Conservation (phyloP, 2,888 invertebrate species). For the Zele albiditarsus region DNA sequence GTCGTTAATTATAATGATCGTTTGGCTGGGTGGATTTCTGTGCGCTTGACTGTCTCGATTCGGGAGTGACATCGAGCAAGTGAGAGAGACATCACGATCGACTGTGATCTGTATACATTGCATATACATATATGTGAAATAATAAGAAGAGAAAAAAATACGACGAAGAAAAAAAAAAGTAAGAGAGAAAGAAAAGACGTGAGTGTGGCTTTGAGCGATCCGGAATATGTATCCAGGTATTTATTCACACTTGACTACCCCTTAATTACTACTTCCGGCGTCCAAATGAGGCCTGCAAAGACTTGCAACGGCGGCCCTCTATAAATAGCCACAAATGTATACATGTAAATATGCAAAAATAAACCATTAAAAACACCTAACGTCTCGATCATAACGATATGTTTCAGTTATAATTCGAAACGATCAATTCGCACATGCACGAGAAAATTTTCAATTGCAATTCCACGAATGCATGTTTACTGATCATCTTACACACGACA, state of each 20-base stretch:
- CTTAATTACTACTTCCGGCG: slow-evolving; percentile 30
- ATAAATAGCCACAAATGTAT: slow-evolving; percentile 16
- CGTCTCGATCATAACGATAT: neutral
- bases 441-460: slow-evolving; percentile 7
- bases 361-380: slow-evolving; percentile 3
- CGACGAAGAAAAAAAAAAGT: neutral
- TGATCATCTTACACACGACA: slow-evolving; percentile 6
- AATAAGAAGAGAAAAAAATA: neutral
- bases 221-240: slow-evolving; percentile 17
- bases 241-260: slow-evolving; percentile 27
- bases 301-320: neutral
- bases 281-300: slow-evolving; percentile 15
- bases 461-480: slow-evolving; percentile 1
- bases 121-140: neutral
- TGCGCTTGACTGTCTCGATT: slow-evolving; percentile 47
- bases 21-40: slow-evolving; percentile 42
- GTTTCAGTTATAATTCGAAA: neutral
- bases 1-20: slow-evolving; percentile 49
- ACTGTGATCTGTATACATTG: slow-evolving; percentile 4
- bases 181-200: neutral
- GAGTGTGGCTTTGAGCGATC: slow-evolving; percentile 10
- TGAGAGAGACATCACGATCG: slow-evolving; percentile 39
- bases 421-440: neutral
- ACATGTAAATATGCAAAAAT: neutral
- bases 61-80: slow-evolving; percentile 31